These are phyloP conservation scores for Plectropomus leopardus DNA, from an alignment of 2,113 vertebrate genomes.

Conservation along the genomic window DNA sequence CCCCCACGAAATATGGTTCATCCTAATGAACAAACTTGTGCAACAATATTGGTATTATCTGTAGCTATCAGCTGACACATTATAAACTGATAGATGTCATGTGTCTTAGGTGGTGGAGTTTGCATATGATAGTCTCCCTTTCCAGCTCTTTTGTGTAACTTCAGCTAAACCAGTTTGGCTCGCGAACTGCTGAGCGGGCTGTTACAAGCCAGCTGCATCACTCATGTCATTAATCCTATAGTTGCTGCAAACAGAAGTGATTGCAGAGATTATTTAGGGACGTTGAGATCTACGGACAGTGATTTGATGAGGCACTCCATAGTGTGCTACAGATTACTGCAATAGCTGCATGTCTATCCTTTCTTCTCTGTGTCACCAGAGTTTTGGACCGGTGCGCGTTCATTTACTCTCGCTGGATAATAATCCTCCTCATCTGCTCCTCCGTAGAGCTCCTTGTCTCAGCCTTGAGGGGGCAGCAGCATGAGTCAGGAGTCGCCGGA, in stretches of 20 bases:
- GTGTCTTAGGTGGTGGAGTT: not conserved
- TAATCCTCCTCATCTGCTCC: slow-evolving; percentile 57
- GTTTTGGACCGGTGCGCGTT: slow-evolving; percentile 34
- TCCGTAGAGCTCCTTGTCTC: slow-evolving; percentile 72
- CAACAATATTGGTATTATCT: not conserved
- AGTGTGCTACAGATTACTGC: not conserved
- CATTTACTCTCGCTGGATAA: slow-evolving; percentile 18
- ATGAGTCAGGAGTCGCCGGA: slow-evolving; percentile 83
- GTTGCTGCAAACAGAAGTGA: not conserved
- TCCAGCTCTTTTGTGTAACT: slow-evolving; percentile 3
- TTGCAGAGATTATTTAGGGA: not conserved
- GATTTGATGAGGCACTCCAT: not conserved
- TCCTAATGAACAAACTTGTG: too few species aligned
- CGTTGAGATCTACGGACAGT: not conserved
- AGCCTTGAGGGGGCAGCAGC: slow-evolving; percentile 77
- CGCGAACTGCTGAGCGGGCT: slow-evolving; percentile 36
- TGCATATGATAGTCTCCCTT: not conserved
- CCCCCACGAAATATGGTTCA: too few species aligned
- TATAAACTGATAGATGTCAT: not conserved
- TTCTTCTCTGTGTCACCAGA: slow-evolving; percentile 9
- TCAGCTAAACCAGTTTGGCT: slow-evolving; percentile 26
- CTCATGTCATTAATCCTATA: slow-evolving; percentile 17
- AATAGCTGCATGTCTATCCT: slow-evolving; percentile 10
- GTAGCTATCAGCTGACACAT: not conserved
- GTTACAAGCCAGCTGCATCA: not conserved